A percentile compares a stretch with the other conserved stretches of the same genome.
Conservation (phyloP, 2,888 invertebrate genomes). For the Drosophila antonietae region DNA sequence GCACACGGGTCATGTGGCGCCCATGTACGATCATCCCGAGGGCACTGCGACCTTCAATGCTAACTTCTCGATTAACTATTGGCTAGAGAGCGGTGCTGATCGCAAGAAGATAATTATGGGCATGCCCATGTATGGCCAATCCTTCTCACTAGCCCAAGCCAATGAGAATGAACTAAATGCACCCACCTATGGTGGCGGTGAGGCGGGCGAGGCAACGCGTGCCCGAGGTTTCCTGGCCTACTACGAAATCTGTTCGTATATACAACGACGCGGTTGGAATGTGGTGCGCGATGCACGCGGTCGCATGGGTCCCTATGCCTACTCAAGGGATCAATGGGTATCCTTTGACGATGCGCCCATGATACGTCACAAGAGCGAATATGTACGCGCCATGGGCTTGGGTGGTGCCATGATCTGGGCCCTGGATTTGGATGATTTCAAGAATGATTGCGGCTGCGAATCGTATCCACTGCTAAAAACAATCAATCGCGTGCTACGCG, state of each 20-base stretch:
- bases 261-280: constrained; percentile 90
- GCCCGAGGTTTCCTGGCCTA: constrained; percentile 95
- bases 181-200: constrained; percentile 93
- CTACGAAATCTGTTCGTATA: constrained; percentile 94
- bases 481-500: constrained; percentile 91
- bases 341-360: constrained; percentile 95
- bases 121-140: constrained; percentile 95
- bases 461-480: constrained; percentile 91
- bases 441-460: constrained; percentile 92
- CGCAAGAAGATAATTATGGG: constrained; percentile 93
- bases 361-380: constrained; percentile 93
- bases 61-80: constrained; percentile 94
- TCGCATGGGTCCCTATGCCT: constrained; percentile 95
- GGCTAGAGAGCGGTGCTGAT: constrained; percentile 93
- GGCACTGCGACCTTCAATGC: constrained; percentile 92
- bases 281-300: constrained; percentile 91
- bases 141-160: constrained; percentile 91
- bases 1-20: constrained; percentile 94
- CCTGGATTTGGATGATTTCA: constrained; percentile 94
- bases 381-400: constrained; percentile 90
- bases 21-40: constrained; percentile 91
- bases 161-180: constrained; percentile 89
- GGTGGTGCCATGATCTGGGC: constrained; percentile 97
- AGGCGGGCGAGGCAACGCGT: constrained; percentile 94
- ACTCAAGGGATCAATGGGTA: constrained; percentile 94